These are phyloP conservation scores for Stegana nigrithorax DNA, from an alignment of 2,888 invertebrate genomes.

Conservation along the genomic window DNA sequence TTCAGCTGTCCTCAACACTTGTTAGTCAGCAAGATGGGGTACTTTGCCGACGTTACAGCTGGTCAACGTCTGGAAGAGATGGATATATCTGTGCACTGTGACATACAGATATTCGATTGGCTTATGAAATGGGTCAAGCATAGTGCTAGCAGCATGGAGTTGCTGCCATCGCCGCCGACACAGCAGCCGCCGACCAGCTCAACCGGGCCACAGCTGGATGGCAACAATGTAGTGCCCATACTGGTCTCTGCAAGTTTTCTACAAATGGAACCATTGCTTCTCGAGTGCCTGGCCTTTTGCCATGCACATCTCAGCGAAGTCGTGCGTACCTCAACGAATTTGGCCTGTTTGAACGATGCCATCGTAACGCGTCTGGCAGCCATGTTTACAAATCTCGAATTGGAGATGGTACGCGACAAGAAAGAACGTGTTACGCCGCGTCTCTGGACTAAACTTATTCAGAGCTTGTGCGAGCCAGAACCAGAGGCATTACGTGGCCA, in stretches of 20 bases:
- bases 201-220: constrained; percentile 76
- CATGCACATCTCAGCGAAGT: constrained; percentile 90
- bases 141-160: constrained; percentile 67
- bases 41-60: constrained; percentile 90
- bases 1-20: constrained; percentile 89
- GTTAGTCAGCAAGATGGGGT: constrained; percentile 92
- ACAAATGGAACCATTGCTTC: constrained; percentile 89
- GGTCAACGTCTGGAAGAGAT: constrained; percentile 88
- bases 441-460: constrained; percentile 84
- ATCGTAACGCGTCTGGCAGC: constrained; percentile 81
- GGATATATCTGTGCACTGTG: constrained; percentile 97
- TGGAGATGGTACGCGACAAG: constrained; percentile 86
- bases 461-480: constrained; percentile 80
- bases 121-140: constrained; percentile 95
- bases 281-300: constrained; percentile 88
- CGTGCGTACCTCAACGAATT: constrained; percentile 85
- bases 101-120: constrained; percentile 96
- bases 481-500: constrained; percentile 84
- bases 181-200: constrained; percentile 67
- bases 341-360: constrained; percentile 88
- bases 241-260: constrained; percentile 94
- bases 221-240: constrained; percentile 89
- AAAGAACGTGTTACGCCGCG: constrained; percentile 90
- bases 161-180: constrained; percentile 29
- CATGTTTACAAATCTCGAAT: constrained; percentile 87